Evolutionary conservation across 2,888 invertebrate species (phyloP).

Genomic region (Orthosia cruda): DNA sequence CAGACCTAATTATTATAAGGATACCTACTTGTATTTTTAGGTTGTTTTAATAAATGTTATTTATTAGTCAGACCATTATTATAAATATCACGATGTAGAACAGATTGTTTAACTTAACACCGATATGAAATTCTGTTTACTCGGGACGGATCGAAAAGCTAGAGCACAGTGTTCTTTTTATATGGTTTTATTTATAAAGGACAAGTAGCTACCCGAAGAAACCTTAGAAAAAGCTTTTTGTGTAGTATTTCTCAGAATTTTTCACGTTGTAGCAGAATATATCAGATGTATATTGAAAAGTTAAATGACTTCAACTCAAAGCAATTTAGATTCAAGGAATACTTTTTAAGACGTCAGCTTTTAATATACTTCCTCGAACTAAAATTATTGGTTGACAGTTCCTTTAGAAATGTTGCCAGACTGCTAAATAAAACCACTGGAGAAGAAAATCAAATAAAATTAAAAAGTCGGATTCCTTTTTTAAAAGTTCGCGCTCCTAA

Average conservation of each 20-base stretch:
- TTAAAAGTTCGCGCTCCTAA: constrained; percentile 49
- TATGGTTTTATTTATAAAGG: constrained; percentile 11
- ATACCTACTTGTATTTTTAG: neutral
- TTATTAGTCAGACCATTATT: neutral
- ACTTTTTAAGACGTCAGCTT: neutral
- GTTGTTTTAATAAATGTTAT: neutral
- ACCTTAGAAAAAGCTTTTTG: neutral
- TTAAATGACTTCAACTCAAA: constrained; percentile 11
- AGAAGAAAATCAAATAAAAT: neutral
- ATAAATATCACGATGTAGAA: neutral
- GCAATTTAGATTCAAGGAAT: constrained; percentile 1
- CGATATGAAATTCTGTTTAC: constrained; percentile 36
- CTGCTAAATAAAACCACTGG: constrained; percentile 13
- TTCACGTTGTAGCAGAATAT: constrained; percentile 1
- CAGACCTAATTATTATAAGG: too few relatives aligned
- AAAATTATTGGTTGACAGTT: constrained; percentile 24
- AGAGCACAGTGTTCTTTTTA: constrained; percentile 15
- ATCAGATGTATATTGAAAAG: constrained; percentile 12
- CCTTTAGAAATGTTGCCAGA: constrained; percentile 15
- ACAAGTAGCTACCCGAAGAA: neutral
- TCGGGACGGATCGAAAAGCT: neutral
- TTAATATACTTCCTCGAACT: constrained; percentile 3
- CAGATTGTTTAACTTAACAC: neutral
- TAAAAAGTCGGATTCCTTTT: neutral
- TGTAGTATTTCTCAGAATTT: neutral